A percentile compares a stretch with the other conserved stretches of the same genome.
phyloP scores from a whole-genome alignment of 1,140 invertebrate genomes.

The Protaetia brevitarsis region DNA sequence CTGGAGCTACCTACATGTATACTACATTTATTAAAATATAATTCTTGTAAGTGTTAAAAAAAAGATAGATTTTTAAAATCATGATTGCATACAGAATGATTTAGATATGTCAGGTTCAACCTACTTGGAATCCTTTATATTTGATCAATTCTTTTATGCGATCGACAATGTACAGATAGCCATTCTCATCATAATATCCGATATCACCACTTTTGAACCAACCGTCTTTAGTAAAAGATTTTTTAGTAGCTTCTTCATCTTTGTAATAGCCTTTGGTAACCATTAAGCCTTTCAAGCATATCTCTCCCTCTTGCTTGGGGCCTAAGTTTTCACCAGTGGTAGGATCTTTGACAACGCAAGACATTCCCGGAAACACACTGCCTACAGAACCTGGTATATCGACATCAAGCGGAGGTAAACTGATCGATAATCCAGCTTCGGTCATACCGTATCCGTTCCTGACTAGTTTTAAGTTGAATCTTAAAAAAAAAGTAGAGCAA shows the following conservation, averaged over 20 bases:
- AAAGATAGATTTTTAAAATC: too few relatives aligned
- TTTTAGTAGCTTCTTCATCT: conserved; percentile 68
- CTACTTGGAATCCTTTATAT: conserved; percentile 71
- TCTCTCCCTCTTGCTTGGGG: conserved; percentile 61
- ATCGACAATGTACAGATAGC: conserved; percentile 75
- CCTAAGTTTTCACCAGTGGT: conserved; percentile 61
- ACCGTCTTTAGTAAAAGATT: conserved; percentile 64
- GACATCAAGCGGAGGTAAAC: conserved; percentile 26
- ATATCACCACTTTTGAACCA: conserved; percentile 85
- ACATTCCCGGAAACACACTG: conserved; percentile 54
- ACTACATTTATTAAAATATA: too few relatives aligned
- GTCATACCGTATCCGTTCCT: conserved; percentile 68
- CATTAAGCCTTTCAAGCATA: conserved; percentile 64
- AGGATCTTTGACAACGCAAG: conserved; percentile 59
- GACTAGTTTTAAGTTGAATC: conserved; percentile 34
- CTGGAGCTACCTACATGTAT: conserved; percentile 38
- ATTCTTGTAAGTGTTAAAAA: too few relatives aligned
- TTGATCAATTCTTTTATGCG: conserved; percentile 89
- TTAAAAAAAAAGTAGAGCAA: neutral
- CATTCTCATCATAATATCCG: conserved; percentile 71
- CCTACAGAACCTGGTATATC: conserved; percentile 57
- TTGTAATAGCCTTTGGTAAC: conserved; percentile 65
- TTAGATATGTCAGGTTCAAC: too few relatives aligned
- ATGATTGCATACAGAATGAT: too few relatives aligned
- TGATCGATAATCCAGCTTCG: conserved; percentile 56